Evolutionary conservation across 64 coral and sea anemone species (phyloP).

Genomic region (Trachythela sp.): DNA sequence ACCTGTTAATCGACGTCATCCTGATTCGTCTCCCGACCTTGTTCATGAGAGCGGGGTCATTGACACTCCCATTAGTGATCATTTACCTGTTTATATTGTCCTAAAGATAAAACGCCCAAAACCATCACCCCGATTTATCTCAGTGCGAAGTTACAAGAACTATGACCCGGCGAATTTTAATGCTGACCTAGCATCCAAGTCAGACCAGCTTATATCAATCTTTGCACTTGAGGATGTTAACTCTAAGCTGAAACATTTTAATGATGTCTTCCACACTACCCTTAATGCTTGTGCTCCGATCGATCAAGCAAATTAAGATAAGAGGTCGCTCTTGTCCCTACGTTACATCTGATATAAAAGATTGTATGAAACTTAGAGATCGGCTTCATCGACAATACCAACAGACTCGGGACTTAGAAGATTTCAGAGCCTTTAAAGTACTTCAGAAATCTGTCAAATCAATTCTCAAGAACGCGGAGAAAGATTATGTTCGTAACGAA

Average conservation of each 20-base stretch:
- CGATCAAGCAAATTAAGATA: slow-evolving; percentile 25
- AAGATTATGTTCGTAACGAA: slow-evolving; percentile 18
- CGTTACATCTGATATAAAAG: slow-evolving; percentile 54
- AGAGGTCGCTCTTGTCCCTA: slow-evolving; percentile 40
- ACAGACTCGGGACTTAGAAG: not conserved
- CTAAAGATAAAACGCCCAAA: slow-evolving; percentile 28
- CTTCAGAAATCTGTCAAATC: slow-evolving; percentile 3
- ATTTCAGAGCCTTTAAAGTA: slow-evolving; percentile 17
- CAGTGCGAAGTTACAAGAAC: slow-evolving; percentile 25
- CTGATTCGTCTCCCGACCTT: not conserved
- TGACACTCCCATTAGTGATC: not conserved
- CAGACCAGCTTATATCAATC: slow-evolving; percentile 33
- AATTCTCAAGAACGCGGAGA: not conserved
- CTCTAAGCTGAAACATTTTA: slow-evolving; percentile 18
- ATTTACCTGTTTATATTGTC: not conserved
- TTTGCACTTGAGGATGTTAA: not conserved
- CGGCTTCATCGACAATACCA: not conserved
- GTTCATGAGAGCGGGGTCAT: not conserved
- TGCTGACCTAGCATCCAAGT: slow-evolving; percentile 32
- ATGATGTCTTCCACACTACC: not conserved
- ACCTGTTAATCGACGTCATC: not conserved
- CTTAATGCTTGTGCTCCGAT: slow-evolving; percentile 23
- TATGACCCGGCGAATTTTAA: slow-evolving; percentile 14
- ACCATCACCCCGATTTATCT: slow-evolving; percentile 4
- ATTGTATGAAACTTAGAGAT: slow-evolving; percentile 31